Conservation (phyloP, 2,113 vertebrate species). For the Leucoraja erinaceus region DNA sequence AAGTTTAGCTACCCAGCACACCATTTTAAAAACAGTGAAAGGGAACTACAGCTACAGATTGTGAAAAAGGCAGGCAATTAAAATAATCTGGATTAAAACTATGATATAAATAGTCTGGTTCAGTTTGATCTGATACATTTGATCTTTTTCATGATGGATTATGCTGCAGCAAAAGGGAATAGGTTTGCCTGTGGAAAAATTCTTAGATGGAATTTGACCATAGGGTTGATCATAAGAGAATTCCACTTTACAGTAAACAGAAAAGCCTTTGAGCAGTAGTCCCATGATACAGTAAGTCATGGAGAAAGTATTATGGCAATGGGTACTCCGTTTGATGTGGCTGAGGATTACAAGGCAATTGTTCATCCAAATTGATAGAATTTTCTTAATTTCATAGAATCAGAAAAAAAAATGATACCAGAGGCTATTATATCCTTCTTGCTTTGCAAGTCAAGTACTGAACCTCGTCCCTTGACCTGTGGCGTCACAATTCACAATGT, state of each 20-base stretch:
- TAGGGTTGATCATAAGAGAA: not conserved
- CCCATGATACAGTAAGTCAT: not conserved
- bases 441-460: too few species aligned
- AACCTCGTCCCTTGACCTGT: too few species aligned
- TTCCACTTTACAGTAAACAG: conserved; percentile 2
- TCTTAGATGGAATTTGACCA: not conserved
- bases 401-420: too few species aligned
- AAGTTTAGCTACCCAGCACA: not conserved
- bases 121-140: not conserved
- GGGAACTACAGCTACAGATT: not conserved
- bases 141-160: not conserved
- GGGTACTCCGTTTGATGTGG: not conserved
- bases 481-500: too few species aligned
- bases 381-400: conserved; percentile 1
- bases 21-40: not conserved
- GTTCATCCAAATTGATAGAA: not conserved
- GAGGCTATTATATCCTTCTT: too few species aligned
- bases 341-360: not conserved
- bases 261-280: conserved; percentile 12
- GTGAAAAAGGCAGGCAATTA: not conserved
- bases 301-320: not conserved
- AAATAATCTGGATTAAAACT: not conserved
- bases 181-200: not conserved
- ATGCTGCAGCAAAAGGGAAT: not conserved
- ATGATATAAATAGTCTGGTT: not conserved